Conservation (phyloP, 2,888 invertebrate species). For the Gnatocerus cornutus region DNA sequence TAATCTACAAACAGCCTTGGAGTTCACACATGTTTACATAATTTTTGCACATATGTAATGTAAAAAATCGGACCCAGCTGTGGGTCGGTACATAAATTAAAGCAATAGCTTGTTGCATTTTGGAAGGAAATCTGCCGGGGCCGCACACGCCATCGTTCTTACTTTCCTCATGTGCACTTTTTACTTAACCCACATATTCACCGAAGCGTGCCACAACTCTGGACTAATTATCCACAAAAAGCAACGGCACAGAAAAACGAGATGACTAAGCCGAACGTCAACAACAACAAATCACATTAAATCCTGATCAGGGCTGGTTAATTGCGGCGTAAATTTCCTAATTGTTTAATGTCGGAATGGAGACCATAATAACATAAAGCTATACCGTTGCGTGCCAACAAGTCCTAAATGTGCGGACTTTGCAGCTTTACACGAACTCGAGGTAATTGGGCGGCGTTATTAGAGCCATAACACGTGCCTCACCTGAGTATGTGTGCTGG, state of each 20-base stretch:
- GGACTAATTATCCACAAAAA: conserved; percentile 47
- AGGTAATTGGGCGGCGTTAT: conserved; percentile 39
- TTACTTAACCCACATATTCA: conserved; percentile 43
- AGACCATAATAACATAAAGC: conserved; percentile 26
- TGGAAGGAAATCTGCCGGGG: too few relatives aligned
- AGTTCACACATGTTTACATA: conserved; percentile 39
- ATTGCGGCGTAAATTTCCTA: conserved; percentile 40
- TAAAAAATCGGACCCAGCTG: conserved; percentile 17
- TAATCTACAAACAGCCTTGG: conserved; percentile 34
- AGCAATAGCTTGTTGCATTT: conserved; percentile 23
- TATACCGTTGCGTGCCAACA: conserved; percentile 37
- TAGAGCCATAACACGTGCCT: conserved; percentile 47
- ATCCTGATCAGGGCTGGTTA: conserved; percentile 35
- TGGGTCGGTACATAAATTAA: conserved; percentile 37
- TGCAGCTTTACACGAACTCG: conserved; percentile 42
- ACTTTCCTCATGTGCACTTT: conserved; percentile 37
- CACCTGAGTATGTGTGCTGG: conserved; percentile 31
- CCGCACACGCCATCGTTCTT: conserved; percentile 15
- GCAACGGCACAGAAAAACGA: conserved; percentile 14
- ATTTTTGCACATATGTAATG: conserved; percentile 31
- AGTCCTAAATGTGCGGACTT: conserved; percentile 45
- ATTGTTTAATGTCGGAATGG: conserved; percentile 30
- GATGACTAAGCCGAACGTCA: conserved; percentile 38
- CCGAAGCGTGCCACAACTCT: conserved; percentile 33
- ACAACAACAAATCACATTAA: conserved; percentile 47